These are phyloP conservation scores for Atherinosoma microstoma DNA, from an alignment of 2,797 vertebrate species.

Conservation along the genomic window DNA sequence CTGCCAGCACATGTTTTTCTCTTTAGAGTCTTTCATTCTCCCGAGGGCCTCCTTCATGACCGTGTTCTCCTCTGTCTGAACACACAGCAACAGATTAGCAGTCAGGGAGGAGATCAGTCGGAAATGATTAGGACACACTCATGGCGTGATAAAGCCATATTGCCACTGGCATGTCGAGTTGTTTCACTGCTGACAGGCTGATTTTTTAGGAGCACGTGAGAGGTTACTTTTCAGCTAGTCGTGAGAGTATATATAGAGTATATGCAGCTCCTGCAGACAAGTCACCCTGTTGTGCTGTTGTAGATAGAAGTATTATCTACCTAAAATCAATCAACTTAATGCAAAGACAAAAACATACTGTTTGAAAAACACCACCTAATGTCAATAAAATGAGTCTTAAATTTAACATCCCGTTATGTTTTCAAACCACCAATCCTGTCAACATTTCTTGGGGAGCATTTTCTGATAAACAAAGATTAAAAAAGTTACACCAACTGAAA, in stretches of 20 bases:
- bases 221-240: constrained; percentile 19
- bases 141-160: constrained; percentile 14
- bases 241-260: neutral
- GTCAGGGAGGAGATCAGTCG: constrained; percentile 47
- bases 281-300: neutral
- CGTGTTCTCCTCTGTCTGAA: constrained; percentile 94
- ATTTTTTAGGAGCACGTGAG: constrained; percentile 15
- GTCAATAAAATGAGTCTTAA: neutral
- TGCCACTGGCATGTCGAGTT: neutral
- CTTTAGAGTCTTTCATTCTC: constrained; percentile 88
- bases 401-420: neutral
- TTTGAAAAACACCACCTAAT: constrained; percentile 1
- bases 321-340: neutral
- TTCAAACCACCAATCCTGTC: constrained; percentile 3
- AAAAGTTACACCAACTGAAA: neutral
- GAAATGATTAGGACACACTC: constrained; percentile 28
- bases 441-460: constrained; percentile 3
- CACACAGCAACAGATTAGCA: constrained; percentile 47
- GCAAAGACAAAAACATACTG: neutral
- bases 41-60: constrained; percentile 93
- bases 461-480: neutral
- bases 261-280: neutral
- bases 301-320: neutral
- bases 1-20: constrained; percentile 95
- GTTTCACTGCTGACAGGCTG: constrained; percentile 43